Evolutionary conservation across 2,113 vertebrate genomes (phyloP).

Genomic region (Pollachius pollachius): DNA sequence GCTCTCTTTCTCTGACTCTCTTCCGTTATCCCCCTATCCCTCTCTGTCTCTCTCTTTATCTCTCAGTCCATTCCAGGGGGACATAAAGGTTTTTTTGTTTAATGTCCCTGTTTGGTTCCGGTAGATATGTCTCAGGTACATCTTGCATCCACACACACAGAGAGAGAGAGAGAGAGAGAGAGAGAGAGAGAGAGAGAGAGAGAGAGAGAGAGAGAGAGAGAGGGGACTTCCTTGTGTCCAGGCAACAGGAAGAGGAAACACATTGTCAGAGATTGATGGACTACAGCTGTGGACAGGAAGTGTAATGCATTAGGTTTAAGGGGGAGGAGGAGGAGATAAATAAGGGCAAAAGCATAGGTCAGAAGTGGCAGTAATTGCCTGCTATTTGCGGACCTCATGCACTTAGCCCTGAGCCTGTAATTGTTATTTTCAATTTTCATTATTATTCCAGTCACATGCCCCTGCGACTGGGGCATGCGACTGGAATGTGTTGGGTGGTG

Average conservation of each 20-base stretch:
- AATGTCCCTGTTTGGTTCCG: too few species aligned
- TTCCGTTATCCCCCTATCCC: neutral
- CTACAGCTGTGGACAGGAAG: too few species aligned
- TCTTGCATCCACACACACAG: too few species aligned
- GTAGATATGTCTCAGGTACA: too few species aligned
- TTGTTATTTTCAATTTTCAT: conserved; percentile 35
- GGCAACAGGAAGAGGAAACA: neutral
- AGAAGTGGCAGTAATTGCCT: conserved; percentile 29
- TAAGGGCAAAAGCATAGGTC: conserved; percentile 28
- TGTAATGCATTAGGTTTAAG: neutral
- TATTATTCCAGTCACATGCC: conserved; percentile 29
- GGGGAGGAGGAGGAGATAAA: conserved; percentile 9
- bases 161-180: too few species aligned
- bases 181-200: too few species aligned
- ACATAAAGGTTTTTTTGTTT: conserved; percentile 3
- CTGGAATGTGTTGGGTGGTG: neutral
- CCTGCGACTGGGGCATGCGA: neutral
- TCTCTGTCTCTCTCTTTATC: neutral
- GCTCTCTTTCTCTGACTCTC: too few species aligned
- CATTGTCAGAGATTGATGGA: too few species aligned
- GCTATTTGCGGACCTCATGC: conserved; percentile 25
- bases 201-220: too few species aligned
- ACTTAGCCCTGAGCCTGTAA: conserved; percentile 18
- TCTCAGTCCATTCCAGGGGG: neutral
- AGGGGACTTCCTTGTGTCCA: neutral